Evolutionary conservation across 2,797 vertebrate genomes (phyloP), one percentile per base, ranked within the genome.

Genomic region (Propithecus perrieri): DNA sequence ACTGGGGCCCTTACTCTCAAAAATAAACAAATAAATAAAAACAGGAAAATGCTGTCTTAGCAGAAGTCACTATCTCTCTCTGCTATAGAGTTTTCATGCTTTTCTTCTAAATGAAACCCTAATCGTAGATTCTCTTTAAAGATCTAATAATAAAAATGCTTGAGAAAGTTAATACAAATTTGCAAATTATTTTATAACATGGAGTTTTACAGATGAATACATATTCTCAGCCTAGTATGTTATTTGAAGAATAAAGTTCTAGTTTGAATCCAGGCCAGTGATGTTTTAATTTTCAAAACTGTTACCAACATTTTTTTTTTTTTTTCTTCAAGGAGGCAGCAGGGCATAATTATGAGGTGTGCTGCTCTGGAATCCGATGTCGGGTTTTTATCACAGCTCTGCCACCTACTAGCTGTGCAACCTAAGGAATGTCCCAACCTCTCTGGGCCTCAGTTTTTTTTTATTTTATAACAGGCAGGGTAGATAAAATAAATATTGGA

Each of bases 71-170:
- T 43, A 1, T 69, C 14, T 63, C 10, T 79, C 65, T 91, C 28
- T 61, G 22, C 57, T 65, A 0, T 7, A 30, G 5, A n/a, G 17
- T 86, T 86, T 69, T 75, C 26, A 72, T 65, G 15, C 11, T 75
- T 67, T 89, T 38, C 69, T 96, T 88, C 50, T 71, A 33, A 91
- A 59, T 75, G 24, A 84, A 94, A 48, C 30, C 28, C 7, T 59
- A 26, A 30, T 92, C 50, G 71, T 81, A 38, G 9, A 78, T 83
- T 88, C 28, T 65, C 71, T 89, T 24, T 75, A 53, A 92, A 94
- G 61, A 63, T 61, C 18, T 53, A 75, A 63, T 79, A 26, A 46
- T 26, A 79, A 81, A 69, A 92, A 46, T 94, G 8, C 67, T 63
- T 79, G 28, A 92, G 38, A 67, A 88, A 92, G 55, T 85, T 26